Evolutionary conservation across 2,113 vertebrate genomes (phyloP).

Genomic region (Excalfactoria chinensis): DNA sequence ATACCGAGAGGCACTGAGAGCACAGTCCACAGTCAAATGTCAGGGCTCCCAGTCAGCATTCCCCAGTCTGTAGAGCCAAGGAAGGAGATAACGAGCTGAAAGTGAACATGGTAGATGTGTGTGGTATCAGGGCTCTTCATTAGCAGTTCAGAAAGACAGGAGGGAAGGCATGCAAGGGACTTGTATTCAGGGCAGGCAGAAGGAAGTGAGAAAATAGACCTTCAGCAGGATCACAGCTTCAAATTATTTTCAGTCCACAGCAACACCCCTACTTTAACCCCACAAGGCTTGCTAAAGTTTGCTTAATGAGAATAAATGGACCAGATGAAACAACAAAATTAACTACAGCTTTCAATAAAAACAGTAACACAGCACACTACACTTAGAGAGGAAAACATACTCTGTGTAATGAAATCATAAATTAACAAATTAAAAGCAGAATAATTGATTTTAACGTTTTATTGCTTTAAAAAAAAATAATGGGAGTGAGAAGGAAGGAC

Average conservation of each 20-base stretch:
- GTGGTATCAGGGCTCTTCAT: background rate
- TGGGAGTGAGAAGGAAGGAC: background rate
- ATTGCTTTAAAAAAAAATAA: background rate
- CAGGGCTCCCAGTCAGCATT: background rate
- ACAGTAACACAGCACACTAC: background rate
- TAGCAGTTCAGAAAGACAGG: background rate
- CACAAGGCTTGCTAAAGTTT: background rate
- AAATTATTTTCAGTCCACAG: constrained; percentile 12
- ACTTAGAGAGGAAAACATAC: background rate
- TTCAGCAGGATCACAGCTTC: background rate
- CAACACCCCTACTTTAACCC: background rate
- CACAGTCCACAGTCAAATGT: background rate
- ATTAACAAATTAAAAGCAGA: background rate
- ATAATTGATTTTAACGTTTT: background rate
- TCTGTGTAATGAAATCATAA: background rate
- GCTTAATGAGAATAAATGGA: background rate
- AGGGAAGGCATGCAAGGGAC: background rate
- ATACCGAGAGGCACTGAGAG: background rate
- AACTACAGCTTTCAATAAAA: background rate
- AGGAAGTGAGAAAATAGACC: constrained; percentile 14
- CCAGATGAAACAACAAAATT: background rate
- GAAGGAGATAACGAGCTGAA: background rate
- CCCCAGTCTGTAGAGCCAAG: background rate
- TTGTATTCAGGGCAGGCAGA: background rate
- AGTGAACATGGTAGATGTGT: background rate